Conservation (phyloP, 2,888 invertebrate species). For the Volucella zonaria region DNA sequence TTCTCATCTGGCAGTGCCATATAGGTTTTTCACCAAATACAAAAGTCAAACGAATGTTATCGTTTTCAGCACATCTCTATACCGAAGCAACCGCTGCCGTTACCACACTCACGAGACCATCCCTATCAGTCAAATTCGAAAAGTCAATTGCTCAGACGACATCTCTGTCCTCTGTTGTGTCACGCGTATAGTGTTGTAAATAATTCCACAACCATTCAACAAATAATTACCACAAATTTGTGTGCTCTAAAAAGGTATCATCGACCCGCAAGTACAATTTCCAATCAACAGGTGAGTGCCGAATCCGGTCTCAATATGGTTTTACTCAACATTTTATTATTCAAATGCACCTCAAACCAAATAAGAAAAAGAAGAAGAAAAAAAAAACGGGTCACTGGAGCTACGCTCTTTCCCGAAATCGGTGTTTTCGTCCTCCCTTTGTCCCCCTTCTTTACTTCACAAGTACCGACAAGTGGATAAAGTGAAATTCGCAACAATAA, state of each 20-base stretch:
- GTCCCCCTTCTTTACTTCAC: neutral
- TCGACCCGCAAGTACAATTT: slow-evolving; percentile 31
- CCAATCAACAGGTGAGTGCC: slow-evolving; percentile 66
- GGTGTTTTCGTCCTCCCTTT: slow-evolving; percentile 28
- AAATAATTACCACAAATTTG: slow-evolving; percentile 47
- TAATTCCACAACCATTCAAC: slow-evolving; percentile 62
- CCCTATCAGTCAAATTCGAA: slow-evolving; percentile 71
- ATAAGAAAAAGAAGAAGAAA: neutral
- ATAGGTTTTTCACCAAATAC: neutral
- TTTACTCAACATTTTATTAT: neutral
- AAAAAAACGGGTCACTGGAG: slow-evolving; percentile 47
- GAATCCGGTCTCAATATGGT: slow-evolving; percentile 5
- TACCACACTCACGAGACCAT: slow-evolving; percentile 49
- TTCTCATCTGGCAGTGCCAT: slow-evolving; percentile 25
- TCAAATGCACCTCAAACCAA: neutral
- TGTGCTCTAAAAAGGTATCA: slow-evolving; percentile 27
- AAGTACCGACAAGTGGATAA: slow-evolving; percentile 62
- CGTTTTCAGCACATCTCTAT: slow-evolving; percentile 48
- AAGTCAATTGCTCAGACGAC: slow-evolving; percentile 65
- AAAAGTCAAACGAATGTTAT: slow-evolving; percentile 46
- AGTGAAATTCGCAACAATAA: slow-evolving; percentile 54
- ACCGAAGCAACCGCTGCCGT: slow-evolving; percentile 9
- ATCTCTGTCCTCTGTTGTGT: slow-evolving; percentile 62
- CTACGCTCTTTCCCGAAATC: slow-evolving; percentile 26
- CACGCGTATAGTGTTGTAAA: slow-evolving; percentile 64